A percentile compares a stretch with the other conserved stretches of the same genome.
Evolutionary conservation across 2,888 invertebrate species (phyloP).

Genomic region (Cerastis rubricosa): DNA sequence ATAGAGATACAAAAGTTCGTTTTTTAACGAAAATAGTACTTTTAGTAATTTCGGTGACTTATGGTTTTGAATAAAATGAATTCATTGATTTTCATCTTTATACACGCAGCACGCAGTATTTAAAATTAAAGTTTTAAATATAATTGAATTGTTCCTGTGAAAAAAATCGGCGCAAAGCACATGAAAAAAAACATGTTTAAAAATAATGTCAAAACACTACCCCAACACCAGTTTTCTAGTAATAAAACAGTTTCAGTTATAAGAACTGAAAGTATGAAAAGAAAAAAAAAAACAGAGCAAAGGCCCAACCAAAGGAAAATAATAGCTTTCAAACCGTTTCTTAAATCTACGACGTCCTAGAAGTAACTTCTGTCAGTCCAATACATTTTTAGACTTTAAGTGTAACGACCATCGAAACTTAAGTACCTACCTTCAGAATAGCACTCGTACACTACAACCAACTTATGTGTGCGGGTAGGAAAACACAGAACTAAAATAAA

Average conservation of each 20-base stretch:
- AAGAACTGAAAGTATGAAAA: background rate
- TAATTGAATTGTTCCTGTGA: no score
- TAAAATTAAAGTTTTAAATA: no score
- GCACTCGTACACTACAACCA: background rate
- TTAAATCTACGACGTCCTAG: background rate
- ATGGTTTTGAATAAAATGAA: no score
- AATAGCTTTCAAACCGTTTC: background rate
- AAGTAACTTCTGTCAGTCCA: no score
- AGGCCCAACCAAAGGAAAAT: background rate
- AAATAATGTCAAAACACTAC: background rate
- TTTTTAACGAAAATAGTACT: no score
- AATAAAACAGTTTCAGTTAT: conserved; percentile 14
- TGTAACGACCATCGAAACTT: background rate
- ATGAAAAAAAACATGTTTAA: no score
- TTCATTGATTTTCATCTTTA: no score
- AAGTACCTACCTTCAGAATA: background rate
- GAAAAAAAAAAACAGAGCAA: conserved; percentile 6
- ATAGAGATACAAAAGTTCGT: background rate
- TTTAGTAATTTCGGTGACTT: no score
- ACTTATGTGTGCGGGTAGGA: background rate
- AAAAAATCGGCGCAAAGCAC: no score
- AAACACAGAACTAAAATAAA: background rate
- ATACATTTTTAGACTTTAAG: no score
- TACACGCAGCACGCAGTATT: no score
- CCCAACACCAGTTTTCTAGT: conserved; percentile 10